These are phyloP conservation scores for Puffinus mauretanicus DNA, from an alignment of 2,113 vertebrate species.

Conservation along the genomic window DNA sequence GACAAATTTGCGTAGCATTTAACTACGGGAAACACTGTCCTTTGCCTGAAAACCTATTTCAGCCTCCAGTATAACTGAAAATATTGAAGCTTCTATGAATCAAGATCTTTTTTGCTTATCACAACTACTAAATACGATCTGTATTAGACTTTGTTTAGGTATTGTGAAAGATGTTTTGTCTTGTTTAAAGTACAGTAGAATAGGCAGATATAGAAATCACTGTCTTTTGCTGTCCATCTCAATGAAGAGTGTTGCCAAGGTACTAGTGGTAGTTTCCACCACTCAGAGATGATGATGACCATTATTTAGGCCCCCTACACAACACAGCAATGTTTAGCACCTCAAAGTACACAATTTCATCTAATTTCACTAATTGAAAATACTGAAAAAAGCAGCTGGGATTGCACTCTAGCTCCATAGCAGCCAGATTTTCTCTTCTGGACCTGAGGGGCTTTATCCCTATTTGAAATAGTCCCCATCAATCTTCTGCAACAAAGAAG, in stretches of 20 bases:
- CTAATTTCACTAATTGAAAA: background rate
- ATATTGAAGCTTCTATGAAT: background rate
- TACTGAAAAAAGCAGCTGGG: background rate
- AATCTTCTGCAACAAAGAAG: background rate
- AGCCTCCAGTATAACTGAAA: background rate
- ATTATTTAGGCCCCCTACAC: background rate
- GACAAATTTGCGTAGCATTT: background rate
- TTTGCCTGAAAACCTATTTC: background rate
- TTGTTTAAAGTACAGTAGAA: background rate
- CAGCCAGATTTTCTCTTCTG: background rate
- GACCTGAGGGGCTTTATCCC: background rate
- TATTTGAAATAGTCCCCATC: background rate
- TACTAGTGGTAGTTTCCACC: background rate
- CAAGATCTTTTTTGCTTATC: background rate
- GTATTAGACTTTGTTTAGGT: background rate
- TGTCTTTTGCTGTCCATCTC: background rate
- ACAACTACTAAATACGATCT: background rate
- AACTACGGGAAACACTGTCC: background rate
- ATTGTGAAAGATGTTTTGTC: background rate
- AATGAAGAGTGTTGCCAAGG: background rate
- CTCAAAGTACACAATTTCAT: background rate
- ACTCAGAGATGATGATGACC: background rate
- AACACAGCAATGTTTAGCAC: background rate
- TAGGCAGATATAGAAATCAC: background rate
- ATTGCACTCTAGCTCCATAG: background rate